These are phyloP conservation scores for Monarcha castaneiventris DNA, from an alignment of 2,113 vertebrate genomes.

Conservation along the genomic window DNA sequence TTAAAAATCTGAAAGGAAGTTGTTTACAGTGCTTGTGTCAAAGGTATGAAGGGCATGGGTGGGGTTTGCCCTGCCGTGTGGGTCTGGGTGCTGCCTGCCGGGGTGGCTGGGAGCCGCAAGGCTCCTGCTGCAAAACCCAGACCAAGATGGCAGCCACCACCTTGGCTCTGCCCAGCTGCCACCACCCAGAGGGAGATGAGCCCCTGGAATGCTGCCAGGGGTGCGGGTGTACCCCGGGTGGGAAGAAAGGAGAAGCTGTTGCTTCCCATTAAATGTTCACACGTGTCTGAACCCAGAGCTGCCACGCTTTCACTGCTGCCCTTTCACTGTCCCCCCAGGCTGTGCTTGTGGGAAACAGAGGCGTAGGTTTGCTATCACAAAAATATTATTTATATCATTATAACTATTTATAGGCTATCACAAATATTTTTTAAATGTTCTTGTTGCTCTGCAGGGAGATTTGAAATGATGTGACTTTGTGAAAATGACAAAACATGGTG, in stretches of 20 bases:
- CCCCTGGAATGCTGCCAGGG: background rate
- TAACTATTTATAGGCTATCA: background rate
- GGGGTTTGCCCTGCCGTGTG: background rate
- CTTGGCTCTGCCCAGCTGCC: background rate
- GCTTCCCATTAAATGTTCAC: background rate
- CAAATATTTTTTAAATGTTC: background rate
- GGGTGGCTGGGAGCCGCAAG: background rate
- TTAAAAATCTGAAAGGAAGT: background rate
- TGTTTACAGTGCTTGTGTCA: background rate
- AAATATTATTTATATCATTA: background rate
- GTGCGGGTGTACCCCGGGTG: fast-evolving
- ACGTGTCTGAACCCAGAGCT: background rate
- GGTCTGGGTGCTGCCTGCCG: background rate
- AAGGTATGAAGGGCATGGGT: background rate
- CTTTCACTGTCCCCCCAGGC: background rate
- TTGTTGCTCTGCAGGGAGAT: fast-evolving
- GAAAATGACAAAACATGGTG: background rate
- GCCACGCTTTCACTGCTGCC: fast-evolving
- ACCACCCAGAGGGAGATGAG: background rate
- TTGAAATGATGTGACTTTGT: background rate
- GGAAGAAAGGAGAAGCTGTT: background rate
- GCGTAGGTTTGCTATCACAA: background rate
- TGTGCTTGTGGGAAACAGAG: background rate
- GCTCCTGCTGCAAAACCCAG: background rate
- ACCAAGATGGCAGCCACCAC: background rate